A percentile compares a stretch with the other conserved stretches of the same genome.
Conservation (phyloP, 2,797 vertebrate genomes). For the Galago senegalensis region DNA sequence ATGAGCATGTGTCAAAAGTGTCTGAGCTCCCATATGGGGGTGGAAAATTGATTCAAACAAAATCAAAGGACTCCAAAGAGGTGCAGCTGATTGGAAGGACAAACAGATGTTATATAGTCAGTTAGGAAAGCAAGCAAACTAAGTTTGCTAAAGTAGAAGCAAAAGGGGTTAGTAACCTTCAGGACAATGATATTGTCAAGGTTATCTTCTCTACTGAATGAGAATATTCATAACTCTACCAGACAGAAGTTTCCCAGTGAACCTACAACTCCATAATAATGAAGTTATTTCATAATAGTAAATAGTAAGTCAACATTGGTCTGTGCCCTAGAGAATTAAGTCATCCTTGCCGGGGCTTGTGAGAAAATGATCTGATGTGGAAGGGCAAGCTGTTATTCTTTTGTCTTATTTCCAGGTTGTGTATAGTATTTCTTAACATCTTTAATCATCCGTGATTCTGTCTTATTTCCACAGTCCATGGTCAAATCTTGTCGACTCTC, state of each 20-base stretch:
- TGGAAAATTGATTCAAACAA: slow-evolving; percentile 5
- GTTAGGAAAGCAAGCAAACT: background rate
- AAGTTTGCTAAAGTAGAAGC: background rate
- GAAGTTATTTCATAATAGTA: slow-evolving; percentile 35
- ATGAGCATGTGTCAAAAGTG: background rate
- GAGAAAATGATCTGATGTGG: background rate
- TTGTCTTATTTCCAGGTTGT: slow-evolving; percentile 51
- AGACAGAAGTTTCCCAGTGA: background rate
- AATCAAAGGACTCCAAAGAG: background rate
- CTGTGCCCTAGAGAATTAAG: background rate
- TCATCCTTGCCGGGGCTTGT: background rate
- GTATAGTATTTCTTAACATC: slow-evolving; percentile 3
- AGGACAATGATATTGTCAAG: background rate
- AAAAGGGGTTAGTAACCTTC: background rate
- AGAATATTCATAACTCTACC: background rate
- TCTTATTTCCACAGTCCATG: slow-evolving; percentile 3
- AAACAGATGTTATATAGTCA: background rate
- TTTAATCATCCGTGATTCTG: slow-evolving; percentile 23
- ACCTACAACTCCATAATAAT: background rate
- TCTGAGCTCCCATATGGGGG: background rate
- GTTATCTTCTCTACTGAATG: background rate
- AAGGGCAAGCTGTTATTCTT: slow-evolving; percentile 4
- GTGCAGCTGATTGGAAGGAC: background rate
- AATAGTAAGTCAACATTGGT: slow-evolving; percentile 6
- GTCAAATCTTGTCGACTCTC: background rate